Conservation (phyloP, 2,113 vertebrate genomes). For the Andinoacara biseriatus region DNA sequence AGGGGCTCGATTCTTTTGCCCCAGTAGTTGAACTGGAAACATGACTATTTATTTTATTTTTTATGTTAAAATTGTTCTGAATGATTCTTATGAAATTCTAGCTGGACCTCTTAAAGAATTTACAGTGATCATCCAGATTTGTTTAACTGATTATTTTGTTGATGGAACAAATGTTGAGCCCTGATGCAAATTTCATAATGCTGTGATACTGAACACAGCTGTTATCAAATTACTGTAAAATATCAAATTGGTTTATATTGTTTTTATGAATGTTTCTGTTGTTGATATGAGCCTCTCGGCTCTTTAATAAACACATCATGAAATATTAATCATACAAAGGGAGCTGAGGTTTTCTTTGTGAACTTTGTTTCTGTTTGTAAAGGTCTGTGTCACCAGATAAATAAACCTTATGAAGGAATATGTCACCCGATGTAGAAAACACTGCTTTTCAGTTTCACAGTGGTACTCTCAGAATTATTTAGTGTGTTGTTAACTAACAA, state of each 20-base stretch:
- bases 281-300: constrained; percentile 6
- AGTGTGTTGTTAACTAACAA: not conserved
- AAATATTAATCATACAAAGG: constrained; percentile 39
- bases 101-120: not conserved
- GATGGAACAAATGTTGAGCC: constrained; percentile 8
- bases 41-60: not conserved
- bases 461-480: not conserved
- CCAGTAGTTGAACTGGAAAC: not conserved
- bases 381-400: not conserved
- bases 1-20: not conserved
- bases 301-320: constrained; percentile 35
- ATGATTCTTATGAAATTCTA: not conserved
- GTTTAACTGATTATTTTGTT: constrained; percentile 3
- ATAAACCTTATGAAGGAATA: not conserved
- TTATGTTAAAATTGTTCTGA: not conserved
- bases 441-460: not conserved
- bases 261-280: constrained; percentile 27
- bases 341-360: not conserved
- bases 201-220: not conserved
- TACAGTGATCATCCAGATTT: not conserved
- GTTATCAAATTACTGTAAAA: constrained; percentile 21
- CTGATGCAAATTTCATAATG: not conserved
- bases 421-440: not conserved
- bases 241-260: constrained; percentile 32
- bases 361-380: not conserved